These are phyloP conservation scores for Drosophila subquinaria DNA, from an alignment of 2,888 invertebrate genomes.

Conservation along the genomic window DNA sequence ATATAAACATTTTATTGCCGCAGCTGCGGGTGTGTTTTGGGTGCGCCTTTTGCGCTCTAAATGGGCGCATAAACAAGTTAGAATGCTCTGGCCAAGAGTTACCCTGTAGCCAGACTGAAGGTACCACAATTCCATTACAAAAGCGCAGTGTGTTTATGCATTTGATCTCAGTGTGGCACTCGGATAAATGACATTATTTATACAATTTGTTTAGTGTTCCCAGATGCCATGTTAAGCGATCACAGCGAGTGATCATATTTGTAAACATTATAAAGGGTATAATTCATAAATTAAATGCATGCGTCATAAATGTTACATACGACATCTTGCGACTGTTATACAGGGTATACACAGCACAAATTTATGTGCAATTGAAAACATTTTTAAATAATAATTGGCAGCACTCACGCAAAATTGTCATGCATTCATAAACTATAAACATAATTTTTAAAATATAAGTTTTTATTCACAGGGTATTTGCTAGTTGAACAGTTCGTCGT, in stretches of 20 bases:
- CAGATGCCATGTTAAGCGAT: conserved; percentile 2
- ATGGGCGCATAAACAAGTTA: conserved; percentile 54
- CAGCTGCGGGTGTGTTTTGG: conserved; percentile 81
- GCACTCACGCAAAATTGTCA: conserved; percentile 6
- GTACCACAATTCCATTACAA: conserved; percentile 21
- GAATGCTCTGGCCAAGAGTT: conserved; percentile 27
- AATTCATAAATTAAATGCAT: neutral
- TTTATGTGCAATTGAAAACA: neutral
- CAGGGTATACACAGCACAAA: conserved; percentile 2
- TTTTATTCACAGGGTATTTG: neutral
- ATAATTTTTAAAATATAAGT: no score
- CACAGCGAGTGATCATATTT: neutral
- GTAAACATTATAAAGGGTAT: neutral
- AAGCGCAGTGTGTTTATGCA: conserved; percentile 11
- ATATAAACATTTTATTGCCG: conserved; percentile 61
- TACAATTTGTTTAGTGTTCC: conserved; percentile 8
- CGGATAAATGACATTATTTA: conserved; percentile 11
- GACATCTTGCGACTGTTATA: neutral
- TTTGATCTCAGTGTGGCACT: conserved; percentile 7
- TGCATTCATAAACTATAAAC: no score
- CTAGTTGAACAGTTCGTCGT: neutral
- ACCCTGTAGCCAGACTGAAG: conserved; percentile 17
- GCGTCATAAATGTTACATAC: neutral
- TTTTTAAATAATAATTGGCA: conserved; percentile 6
- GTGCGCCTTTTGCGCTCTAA: conserved; percentile 62